Percentiles rank a stretch among this genome's conserved stretches.
phyloP scores from a whole-genome alignment of 1,140 invertebrate genomes.

The Plectrocnemia conspersa region DNA sequence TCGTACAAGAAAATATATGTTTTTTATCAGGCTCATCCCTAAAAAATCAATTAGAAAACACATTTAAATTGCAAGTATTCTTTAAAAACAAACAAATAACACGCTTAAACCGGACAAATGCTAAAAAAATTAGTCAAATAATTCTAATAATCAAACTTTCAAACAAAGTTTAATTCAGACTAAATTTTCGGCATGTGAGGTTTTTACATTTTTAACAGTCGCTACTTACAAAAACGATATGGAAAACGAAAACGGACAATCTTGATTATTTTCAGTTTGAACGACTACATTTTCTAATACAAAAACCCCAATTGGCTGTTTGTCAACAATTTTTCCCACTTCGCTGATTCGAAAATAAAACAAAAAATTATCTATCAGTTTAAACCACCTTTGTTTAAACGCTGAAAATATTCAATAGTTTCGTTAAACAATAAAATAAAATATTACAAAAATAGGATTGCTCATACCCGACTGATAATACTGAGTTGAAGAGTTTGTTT shows the following conservation, averaged over 20 bases:
- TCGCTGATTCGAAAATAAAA: constrained; percentile 72
- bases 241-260: constrained; percentile 63
- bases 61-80: neutral
- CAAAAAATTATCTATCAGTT: constrained; percentile 62
- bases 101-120: too few species aligned
- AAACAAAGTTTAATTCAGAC: too few species aligned
- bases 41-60: constrained; percentile 34
- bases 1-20: constrained; percentile 60
- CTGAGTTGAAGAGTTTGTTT: constrained; percentile 54
- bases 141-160: too few species aligned
- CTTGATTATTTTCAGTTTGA: constrained; percentile 56
- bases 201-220: constrained; percentile 12
- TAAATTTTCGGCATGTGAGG: too few species aligned
- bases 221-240: constrained; percentile 54
- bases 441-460: neutral
- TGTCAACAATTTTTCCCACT: constrained; percentile 59
- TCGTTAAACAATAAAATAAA: neutral
- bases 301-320: constrained; percentile 61
- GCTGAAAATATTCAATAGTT: constrained; percentile 39
- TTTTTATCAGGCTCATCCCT: constrained; percentile 62
- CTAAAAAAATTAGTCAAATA: too few species aligned
- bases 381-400: constrained; percentile 70
- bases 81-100: too few species aligned
- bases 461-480: constrained; percentile 45
- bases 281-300: constrained; percentile 64